A percentile compares a stretch with the other conserved stretches of the same genome.
These are phyloP conservation scores for Trogon surrucura DNA, from an alignment of 2,113 vertebrate genomes.

Conservation along the genomic window DNA sequence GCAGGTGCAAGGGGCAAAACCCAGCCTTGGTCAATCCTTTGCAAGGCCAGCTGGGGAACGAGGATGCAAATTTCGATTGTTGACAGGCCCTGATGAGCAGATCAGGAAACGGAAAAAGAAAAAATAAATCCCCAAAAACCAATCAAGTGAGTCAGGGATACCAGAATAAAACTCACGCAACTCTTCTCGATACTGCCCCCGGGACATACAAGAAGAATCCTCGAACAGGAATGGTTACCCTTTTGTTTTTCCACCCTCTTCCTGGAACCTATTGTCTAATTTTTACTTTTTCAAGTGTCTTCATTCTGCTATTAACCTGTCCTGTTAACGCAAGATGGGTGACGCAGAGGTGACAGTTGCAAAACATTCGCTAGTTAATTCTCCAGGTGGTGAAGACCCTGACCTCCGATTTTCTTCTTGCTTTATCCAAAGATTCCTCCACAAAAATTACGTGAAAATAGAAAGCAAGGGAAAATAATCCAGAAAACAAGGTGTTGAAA, in stretches of 20 bases:
- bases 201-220: background rate
- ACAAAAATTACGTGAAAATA: accelerated
- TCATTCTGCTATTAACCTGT: background rate
- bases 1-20: accelerated
- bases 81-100: accelerated
- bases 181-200: background rate
- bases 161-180: background rate
- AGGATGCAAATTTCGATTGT: background rate
- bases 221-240: background rate
- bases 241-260: background rate
- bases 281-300: background rate
- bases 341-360: background rate
- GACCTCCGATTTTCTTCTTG: background rate
- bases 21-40: accelerated
- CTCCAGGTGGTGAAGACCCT: background rate
- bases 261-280: background rate
- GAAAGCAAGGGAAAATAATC: background rate
- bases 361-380: accelerated
- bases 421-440: background rate
- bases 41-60: background rate
- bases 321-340: accelerated
- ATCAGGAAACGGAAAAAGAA: background rate
- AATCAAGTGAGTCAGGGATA: background rate
- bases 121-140: background rate
- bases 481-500: background rate